Base-by-base conservation (phyloP, 2,113 vertebrate species). In the Coptodon bakossiorum region DNA sequence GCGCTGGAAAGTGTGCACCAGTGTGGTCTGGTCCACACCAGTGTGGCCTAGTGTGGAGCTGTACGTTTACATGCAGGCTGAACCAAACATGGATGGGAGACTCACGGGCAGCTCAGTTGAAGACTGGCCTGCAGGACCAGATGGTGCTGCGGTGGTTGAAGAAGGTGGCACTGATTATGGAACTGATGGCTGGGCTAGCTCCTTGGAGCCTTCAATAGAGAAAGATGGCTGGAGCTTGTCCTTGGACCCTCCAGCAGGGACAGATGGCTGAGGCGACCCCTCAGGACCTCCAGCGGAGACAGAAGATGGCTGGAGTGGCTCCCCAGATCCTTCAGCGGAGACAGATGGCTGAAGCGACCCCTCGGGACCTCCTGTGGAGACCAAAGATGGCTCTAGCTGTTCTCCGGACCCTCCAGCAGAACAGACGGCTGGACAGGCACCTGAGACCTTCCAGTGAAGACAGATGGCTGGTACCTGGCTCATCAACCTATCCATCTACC, bases 341-440 rank as follows among this genome's bases (percentile, higher is more conserved):
- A 53, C 52, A 53, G 52, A 0, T 0, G n/a, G 52, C 52, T 53
- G 52, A 22, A 53, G 9, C 2, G n/a, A 6, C n/a, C 53, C 10
- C 10, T 54, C 52, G 1, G 52, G n/a, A 54, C 1, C n/a, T 11
- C 52, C 52, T 0, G n/a, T 3, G n/a, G 53, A 27, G 54, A 57
- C 4, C 54, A 8, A 57, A 27, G 24, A 59, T 59, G 27, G 27
- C 5, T 59, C 56, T 31, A 59, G 56, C 27, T 9, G 56, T 27
- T 59, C 56, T 31, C 24, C 2, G 13, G 56, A 14, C 13, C 56
- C 56, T 59, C 27, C 57, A 61, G 57, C 14, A 9, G 27, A 17
- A 61, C 57, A 56, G 11, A 59, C 57, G 2, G 57, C 5, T 59
- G 57, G 57, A 59, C 56, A 17, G 27, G 56, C 27, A 27, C 27